Evolutionary conservation across 2,797 vertebrate genomes (phyloP), one percentile per base, ranked within the genome.

Genomic region (Acanthurus lineatus): DNA sequence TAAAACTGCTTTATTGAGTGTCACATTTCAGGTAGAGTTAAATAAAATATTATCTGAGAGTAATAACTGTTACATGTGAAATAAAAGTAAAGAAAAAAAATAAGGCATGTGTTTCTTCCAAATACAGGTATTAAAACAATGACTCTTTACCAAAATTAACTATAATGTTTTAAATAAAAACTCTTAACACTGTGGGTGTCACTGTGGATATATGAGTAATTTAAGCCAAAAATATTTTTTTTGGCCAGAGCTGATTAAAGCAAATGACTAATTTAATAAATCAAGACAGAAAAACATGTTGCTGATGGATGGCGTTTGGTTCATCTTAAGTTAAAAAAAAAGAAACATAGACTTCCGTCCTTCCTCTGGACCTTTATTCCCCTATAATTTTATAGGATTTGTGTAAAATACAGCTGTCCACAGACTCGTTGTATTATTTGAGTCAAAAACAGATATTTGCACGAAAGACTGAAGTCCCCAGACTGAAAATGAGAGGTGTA

Each of bases 401-500:
- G 82, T 79, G 86, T 77, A 88, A 93, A 93, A 88, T 87, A 91
- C 92, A 89, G 91, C 85, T 87, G 91, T 86, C 82, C 84, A 59
- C 79, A 74, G 76, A 76, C 65, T 79, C 1, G 75, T 93, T 90
- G 81, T 89, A 82, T 90, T 92, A 91, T 93, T 92, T 89, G 74
- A 90, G 85, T 90, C 88, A 91, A 93, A 94, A 93, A 91, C 89
- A 89, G 85, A 91, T 88, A 92, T 93, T 93, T 93, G 88, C 87
- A 85, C 65, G 51, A 35, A 82, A 86, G 88, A 71, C 78, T 91
- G 84, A 79, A 82, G 82, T 88, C 79, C 81, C 87, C 91, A 93
- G 92, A 93, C 93, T 90, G 92, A 92, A 94, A 94, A 93, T 94
- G 80, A 91, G 83, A 80, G 91, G 89, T 92, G 81, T 92, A 82